Evolutionary conservation across 1,140 invertebrate species (phyloP).

Genomic region (Oppia nitens): DNA sequence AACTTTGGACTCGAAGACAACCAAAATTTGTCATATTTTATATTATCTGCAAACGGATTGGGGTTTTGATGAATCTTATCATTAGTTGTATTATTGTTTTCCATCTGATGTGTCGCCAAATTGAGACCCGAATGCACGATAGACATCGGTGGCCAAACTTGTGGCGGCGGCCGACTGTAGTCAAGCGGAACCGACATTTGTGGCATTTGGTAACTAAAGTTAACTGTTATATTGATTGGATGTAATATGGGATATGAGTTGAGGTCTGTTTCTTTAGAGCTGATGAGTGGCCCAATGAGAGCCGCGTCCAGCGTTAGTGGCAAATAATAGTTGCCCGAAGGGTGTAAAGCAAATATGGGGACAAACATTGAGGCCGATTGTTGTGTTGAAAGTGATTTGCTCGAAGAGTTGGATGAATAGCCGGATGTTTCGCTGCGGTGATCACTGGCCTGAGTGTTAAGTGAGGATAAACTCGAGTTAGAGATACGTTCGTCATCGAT

Average conservation of each 20-base stretch:
- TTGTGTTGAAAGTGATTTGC: neutral
- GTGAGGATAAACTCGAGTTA: neutral
- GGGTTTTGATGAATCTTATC: no score
- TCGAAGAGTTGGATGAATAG: conserved; percentile 22
- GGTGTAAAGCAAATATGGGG: conserved; percentile 63
- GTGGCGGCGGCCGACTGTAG: neutral
- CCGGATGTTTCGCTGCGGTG: conserved; percentile 19
- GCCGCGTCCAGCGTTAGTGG: conserved; percentile 69
- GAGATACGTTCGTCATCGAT: neutral
- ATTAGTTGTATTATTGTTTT: no score
- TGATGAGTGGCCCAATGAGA: conserved; percentile 31
- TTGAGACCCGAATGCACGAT: no score
- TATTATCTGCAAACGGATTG: no score
- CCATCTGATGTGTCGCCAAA: no score
- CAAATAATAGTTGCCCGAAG: conserved; percentile 72
- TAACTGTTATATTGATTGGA: neutral
- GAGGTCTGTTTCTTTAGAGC: neutral
- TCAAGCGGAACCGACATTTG: neutral
- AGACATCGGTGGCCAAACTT: no score
- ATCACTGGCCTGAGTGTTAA: neutral
- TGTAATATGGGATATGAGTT: neutral
- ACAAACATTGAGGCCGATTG: conserved; percentile 26
- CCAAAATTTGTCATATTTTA: no score
- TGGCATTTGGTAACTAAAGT: neutral
- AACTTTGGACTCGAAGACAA: no score